Percentiles rank a stretch among this genome's conserved stretches.
Conservation (phyloP, 2,797 vertebrate species). For the Hemitrygon akajei region DNA sequence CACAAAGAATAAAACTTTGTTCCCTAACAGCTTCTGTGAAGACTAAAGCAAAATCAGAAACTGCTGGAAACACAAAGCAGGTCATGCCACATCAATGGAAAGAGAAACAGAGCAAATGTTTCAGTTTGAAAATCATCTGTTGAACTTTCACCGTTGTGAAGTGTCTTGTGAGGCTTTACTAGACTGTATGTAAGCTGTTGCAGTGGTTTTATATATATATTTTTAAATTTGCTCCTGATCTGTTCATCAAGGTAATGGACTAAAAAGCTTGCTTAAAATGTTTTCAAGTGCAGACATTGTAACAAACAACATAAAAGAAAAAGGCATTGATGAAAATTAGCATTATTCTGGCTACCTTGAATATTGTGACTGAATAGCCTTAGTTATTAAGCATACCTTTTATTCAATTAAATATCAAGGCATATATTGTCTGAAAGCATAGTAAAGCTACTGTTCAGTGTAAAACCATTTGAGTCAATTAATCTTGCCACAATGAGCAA, state of each 20-base stretch:
- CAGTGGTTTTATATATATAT: background rate
- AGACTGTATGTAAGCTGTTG: background rate
- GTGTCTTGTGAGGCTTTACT: background rate
- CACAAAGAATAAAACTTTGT: background rate
- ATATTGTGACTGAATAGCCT: background rate
- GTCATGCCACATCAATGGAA: too few species aligned
- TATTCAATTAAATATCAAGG: background rate
- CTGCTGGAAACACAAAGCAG: too few species aligned
- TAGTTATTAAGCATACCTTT: background rate
- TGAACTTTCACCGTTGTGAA: background rate
- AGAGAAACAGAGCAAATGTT: too few species aligned
- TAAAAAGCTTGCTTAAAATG: background rate
- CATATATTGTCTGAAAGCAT: background rate
- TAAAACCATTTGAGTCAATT: background rate
- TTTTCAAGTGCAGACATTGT: background rate
- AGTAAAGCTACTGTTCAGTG: background rate
- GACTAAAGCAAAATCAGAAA: too few species aligned
- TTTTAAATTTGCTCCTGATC: background rate
- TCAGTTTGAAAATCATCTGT: too few species aligned
- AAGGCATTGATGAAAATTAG: background rate
- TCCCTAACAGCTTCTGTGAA: background rate
- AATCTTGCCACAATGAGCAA: background rate
- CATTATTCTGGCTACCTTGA: background rate
- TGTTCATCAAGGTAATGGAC: background rate
- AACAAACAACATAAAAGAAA: background rate